A percentile compares a stretch with the other conserved stretches of the same genome.
These are phyloP conservation scores for Acleris holmiana DNA, from an alignment of 2,888 invertebrate genomes.

Conservation along the genomic window DNA sequence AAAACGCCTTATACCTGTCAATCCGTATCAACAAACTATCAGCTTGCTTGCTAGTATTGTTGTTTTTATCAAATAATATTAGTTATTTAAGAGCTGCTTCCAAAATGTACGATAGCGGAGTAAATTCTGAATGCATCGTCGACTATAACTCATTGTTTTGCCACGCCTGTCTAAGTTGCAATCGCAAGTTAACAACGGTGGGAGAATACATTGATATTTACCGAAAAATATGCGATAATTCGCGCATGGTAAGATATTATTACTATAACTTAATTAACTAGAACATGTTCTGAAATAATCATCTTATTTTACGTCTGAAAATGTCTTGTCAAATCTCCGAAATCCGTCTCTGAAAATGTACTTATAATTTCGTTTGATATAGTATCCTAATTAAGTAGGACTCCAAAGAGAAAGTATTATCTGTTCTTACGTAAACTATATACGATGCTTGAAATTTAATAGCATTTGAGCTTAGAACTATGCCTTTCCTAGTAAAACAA, in stretches of 20 bases:
- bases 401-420: conserved; percentile 14
- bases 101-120: conserved; percentile 24
- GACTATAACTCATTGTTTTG: conserved; percentile 20
- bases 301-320: background rate
- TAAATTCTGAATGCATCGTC: conserved; percentile 10
- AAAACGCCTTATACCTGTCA: conserved; percentile 13
- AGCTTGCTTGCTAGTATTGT: conserved; percentile 2
- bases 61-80: conserved; percentile 11
- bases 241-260: conserved; percentile 19
- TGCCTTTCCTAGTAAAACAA: no score
- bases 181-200: conserved; percentile 16
- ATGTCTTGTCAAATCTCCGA: background rate
- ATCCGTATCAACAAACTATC: conserved; percentile 13
- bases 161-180: conserved; percentile 23
- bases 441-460: no score
- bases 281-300: background rate
- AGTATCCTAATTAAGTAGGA: background rate
- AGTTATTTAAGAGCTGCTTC: background rate
- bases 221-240: conserved; percentile 23
- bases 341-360: background rate
- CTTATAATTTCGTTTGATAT: background rate
- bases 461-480: no score
- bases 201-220: conserved; percentile 30
- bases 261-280: background rate
- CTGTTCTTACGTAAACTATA: background rate